Percentiles rank a stretch among this genome's conserved stretches.
Evolutionary conservation across 2,113 vertebrate species (phyloP).

Genomic region (Orcinus orca): DNA sequence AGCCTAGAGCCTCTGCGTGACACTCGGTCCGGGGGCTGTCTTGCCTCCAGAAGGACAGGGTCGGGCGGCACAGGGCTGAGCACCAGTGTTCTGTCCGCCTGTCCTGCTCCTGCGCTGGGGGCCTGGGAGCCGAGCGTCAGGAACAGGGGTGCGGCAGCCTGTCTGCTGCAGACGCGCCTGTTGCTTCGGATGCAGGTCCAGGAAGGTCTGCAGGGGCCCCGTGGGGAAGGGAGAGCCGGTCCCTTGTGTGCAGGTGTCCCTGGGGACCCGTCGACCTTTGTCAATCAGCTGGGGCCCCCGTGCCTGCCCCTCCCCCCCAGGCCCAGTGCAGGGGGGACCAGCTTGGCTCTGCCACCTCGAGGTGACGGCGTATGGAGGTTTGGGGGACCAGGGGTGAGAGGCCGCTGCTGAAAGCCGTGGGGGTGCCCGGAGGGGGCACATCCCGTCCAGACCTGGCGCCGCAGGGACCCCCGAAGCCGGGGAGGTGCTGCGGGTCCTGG

Average conservation of each 20-base stretch:
- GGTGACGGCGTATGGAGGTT: not conserved
- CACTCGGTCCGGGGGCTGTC: not conserved
- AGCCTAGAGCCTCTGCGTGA: not conserved
- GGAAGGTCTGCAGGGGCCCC: not conserved
- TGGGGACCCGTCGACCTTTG: not conserved
- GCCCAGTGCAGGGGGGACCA: not conserved
- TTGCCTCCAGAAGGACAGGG: too few species aligned
- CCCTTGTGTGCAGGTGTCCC: not conserved
- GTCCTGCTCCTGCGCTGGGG: not conserved
- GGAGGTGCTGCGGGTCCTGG: not conserved
- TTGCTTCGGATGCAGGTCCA: not conserved
- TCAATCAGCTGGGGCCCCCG: not conserved
- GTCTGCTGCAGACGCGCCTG: accelerated
- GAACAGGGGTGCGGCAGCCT: accelerated
- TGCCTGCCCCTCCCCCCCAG: not conserved
- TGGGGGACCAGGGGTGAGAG: not conserved
- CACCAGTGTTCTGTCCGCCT: accelerated
- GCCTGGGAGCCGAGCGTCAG: not conserved
- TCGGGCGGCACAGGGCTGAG: not conserved
- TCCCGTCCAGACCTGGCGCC: not conserved
- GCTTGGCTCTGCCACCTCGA: not conserved
- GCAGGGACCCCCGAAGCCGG: not conserved
- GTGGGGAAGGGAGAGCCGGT: not conserved
- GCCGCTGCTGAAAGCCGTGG: accelerated
- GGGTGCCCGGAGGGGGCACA: not conserved